Base-by-base conservation (phyloP, 2,888 invertebrate species). In the Phania funesta region DNA sequence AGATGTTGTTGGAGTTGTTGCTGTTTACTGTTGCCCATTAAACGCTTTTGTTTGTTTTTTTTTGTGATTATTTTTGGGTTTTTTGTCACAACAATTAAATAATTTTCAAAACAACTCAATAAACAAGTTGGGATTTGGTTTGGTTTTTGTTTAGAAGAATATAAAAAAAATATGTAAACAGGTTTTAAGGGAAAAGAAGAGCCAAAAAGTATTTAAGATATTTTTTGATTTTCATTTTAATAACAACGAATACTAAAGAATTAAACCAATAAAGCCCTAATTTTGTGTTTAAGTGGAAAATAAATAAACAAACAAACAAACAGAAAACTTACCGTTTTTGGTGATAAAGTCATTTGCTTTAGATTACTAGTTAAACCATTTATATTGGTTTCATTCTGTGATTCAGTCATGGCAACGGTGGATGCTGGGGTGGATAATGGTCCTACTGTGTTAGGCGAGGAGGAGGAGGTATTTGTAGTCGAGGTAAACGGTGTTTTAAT, bases 341-440 rank as follows among this genome's bases (percentile, higher is more conserved):
- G 85, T 74, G 88, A 86, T 54, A 90, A 86, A 68, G 87, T 86
- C 74, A 90, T 85, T 71, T 90, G 88, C 67, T 88, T 89, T 81
- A 90, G 83, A 52, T 87, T 88, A 62, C 86, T 87, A 54, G 87
- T 87, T 52, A 90, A 84, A 44, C 87, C 89, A 64, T 88, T 90
- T 46, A 89, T 85, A 50, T 85, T 88, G 35, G 86, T 80, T 46
- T 88, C 90, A n/a, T 84, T 85, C 52, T 83, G 85, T 58, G 85
- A 83, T 32, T 88, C 88, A 84, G 86, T 76, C 26, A 84, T 80
- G 41, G 81, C 83, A 52, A 76, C 80, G 26, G 85, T 87, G 24
- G 86, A 84, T 84, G 18, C 83, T 80, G 68, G 84, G 77, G 64
- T 26, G 35, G 50, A 35, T 52, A 79, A 84, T 16, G 80, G 83